Evolutionary conservation across 2,888 invertebrate species (phyloP).

Genomic region (Dicycla oo): DNA sequence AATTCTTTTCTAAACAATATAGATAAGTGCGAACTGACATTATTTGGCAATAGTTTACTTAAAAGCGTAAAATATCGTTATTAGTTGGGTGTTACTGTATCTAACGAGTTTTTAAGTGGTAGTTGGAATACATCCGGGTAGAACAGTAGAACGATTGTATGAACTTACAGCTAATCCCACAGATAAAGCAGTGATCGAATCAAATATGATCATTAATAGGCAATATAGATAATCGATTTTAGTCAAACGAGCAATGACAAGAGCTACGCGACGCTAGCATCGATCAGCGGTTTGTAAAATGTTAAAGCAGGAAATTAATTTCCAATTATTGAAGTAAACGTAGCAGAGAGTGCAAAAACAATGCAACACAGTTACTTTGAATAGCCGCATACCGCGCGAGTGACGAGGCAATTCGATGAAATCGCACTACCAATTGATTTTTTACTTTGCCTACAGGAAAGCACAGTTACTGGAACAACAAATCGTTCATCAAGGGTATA

Average conservation of each 20-base stretch:
- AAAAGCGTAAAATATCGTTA: conserved; percentile 49
- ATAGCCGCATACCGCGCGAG: conserved; percentile 31
- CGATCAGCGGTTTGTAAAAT: not conserved
- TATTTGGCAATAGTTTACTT: conserved; percentile 48
- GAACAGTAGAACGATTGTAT: conserved; percentile 12
- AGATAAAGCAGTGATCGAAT: conserved; percentile 15
- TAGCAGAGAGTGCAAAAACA: conserved; percentile 42
- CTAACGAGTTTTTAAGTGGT: conserved; percentile 40
- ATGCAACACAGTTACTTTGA: conserved; percentile 45
- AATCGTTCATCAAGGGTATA: conserved; percentile 53
- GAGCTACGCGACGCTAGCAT: not conserved
- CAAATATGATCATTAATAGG: conserved; percentile 28
- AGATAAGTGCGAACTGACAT: conserved; percentile 57
- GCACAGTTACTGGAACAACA: conserved; percentile 45
- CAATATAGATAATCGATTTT: conserved; percentile 44
- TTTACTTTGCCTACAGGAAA: conserved; percentile 46
- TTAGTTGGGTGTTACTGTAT: conserved; percentile 28
- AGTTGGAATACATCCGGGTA: conserved; percentile 45
- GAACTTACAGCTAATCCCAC: conserved; percentile 23
- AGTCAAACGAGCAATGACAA: not conserved
- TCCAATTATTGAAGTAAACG: conserved; percentile 21
- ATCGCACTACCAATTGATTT: conserved; percentile 56
- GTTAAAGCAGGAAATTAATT: conserved; percentile 17
- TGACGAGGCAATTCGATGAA: conserved; percentile 52
- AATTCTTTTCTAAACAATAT: conserved; percentile 54